Conservation (phyloP, 2,113 vertebrate genomes). For the Prochilodus magdalenae region DNA sequence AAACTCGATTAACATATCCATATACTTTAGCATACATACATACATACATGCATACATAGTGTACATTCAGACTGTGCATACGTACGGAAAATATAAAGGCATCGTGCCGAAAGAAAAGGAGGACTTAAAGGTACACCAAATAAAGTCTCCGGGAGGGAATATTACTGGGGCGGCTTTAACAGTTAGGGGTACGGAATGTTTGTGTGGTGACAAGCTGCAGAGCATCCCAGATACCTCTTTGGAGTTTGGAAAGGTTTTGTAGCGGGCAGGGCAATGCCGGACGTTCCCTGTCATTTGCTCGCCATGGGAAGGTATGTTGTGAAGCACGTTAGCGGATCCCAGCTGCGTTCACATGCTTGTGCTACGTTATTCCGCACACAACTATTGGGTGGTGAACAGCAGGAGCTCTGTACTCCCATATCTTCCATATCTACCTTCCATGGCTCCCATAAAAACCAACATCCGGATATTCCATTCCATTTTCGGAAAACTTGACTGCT, state of each 20-base stretch:
- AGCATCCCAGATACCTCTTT: background rate
- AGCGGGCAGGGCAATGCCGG: background rate
- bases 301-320: too few species aligned
- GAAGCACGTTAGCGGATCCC: too few species aligned
- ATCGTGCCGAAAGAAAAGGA: constrained; percentile 33
- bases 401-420: too few species aligned
- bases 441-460: too few species aligned
- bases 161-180: background rate
- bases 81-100: constrained; percentile 48
- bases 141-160: too few species aligned
- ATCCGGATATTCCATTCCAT: too few species aligned
- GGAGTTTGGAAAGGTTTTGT: background rate
- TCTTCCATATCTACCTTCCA: too few species aligned
- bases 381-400: too few species aligned
- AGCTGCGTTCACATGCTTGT: too few species aligned
- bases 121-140: constrained; percentile 33
- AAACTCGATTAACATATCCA: constrained; percentile 51
- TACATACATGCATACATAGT: constrained; percentile 54
- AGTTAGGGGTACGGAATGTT: constrained; percentile 15
- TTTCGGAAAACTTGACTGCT: too few species aligned
- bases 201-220: background rate
- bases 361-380: too few species aligned
- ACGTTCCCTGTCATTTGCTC: background rate
- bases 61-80: constrained; percentile 49
- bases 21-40: constrained; percentile 51